Conservation (phyloP, 92 coral and sea anemone genomes). For the Pocillopora meandrina region DNA sequence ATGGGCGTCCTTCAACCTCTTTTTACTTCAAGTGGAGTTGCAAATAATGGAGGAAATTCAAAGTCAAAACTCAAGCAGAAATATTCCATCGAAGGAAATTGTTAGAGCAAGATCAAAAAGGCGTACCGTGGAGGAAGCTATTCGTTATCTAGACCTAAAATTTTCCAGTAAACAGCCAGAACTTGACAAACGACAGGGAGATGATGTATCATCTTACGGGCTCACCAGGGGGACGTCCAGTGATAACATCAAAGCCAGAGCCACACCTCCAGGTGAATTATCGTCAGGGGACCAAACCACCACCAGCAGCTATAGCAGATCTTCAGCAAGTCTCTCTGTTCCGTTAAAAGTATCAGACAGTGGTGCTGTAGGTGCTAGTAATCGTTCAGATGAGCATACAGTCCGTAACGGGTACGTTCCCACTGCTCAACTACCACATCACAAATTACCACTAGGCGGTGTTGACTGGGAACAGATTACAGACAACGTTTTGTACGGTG, state of each 20-base stretch:
- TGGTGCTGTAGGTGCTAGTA: background rate
- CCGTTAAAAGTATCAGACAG: background rate
- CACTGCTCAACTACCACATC: background rate
- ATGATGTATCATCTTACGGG: background rate
- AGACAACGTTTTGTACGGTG: constrained; percentile 32
- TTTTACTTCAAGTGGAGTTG: constrained; percentile 59
- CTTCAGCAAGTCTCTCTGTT: background rate
- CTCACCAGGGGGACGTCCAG: background rate
- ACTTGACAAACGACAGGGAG: constrained; percentile 12
- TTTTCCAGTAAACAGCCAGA: constrained; percentile 37
- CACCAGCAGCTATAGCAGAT: too few relatives aligned
- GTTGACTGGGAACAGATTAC: background rate
- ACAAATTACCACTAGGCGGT: background rate
- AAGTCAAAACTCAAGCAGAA: constrained; percentile 9
- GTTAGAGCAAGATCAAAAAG: constrained; percentile 46
- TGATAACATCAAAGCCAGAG: background rate
- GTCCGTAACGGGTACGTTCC: background rate
- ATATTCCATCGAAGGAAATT: constrained; percentile 35
- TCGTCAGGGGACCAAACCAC: background rate
- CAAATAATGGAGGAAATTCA: constrained; percentile 49
- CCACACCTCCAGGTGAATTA: background rate
- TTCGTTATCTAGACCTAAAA: background rate
- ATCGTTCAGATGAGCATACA: background rate
- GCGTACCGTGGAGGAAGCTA: constrained; percentile 31
- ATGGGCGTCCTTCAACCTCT: constrained; percentile 50